phyloP scores from a whole-genome alignment of 2,113 vertebrate species.

The Istiophorus platypterus region DNA sequence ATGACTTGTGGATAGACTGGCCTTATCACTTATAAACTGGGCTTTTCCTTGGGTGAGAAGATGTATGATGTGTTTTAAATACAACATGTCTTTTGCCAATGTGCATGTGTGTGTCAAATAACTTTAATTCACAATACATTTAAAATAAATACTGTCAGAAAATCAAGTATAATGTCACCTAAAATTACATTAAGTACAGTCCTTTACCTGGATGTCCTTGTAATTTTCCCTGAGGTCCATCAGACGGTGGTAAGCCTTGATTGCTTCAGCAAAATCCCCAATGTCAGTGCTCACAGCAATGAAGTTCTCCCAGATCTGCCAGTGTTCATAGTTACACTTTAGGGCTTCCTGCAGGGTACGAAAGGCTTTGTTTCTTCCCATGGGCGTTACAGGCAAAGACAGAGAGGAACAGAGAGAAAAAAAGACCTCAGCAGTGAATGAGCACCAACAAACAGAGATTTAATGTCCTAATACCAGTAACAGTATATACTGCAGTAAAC shows the following conservation, averaged over 20 bases:
- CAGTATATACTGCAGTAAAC: not conserved
- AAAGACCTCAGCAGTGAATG: not conserved
- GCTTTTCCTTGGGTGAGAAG: no score
- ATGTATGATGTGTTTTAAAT: no score
- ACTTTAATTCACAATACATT: not conserved
- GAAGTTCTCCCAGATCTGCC: conserved; percentile 99
- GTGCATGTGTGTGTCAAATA: no score
- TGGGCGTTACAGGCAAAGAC: not conserved
- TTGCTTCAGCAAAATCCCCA: conserved; percentile 93
- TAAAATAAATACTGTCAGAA: not conserved
- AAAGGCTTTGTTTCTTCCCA: conserved; percentile 91
- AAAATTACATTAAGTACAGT: not conserved
- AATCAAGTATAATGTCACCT: not conserved
- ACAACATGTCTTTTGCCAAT: no score
- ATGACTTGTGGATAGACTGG: no score
- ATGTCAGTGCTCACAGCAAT: conserved; percentile 91
- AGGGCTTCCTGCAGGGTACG: conserved; percentile 95
- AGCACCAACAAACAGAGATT: not conserved
- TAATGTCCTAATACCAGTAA: not conserved
- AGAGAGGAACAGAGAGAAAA: not conserved
- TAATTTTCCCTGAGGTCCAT: conserved; percentile 94
- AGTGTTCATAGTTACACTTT: conserved; percentile 97
- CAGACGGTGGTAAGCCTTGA: conserved; percentile 95
- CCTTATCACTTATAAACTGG: no score
- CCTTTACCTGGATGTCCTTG: conserved; percentile 92